These are phyloP conservation scores for Ctena decussata DNA, from an alignment of 2,888 invertebrate species.

Conservation along the genomic window DNA sequence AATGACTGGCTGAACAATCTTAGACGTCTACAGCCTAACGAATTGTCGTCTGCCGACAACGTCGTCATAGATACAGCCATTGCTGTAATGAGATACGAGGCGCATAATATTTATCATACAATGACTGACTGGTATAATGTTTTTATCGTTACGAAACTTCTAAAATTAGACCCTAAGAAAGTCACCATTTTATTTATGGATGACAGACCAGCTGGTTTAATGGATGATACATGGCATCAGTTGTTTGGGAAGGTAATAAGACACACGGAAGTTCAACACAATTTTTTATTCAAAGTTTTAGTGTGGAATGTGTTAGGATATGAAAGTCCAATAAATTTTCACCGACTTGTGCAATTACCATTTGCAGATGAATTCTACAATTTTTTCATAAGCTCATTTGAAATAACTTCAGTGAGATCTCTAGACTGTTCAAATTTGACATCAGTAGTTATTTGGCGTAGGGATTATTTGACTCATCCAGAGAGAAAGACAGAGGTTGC, in stretches of 20 bases:
- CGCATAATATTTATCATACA: conserved; percentile 65
- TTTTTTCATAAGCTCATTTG: conserved; percentile 49
- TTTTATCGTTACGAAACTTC: conserved; percentile 39
- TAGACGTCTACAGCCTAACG: not conserved
- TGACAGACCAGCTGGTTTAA: conserved; percentile 50
- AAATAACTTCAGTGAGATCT: conserved; percentile 14
- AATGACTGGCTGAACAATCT: conserved; percentile 40
- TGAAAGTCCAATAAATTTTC: conserved; percentile 64
- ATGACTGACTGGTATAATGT: conserved; percentile 65
- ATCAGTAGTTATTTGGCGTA: conserved; percentile 48
- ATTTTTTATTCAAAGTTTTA: conserved; percentile 37
- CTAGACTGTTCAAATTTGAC: conserved; percentile 44
- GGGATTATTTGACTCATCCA: conserved; percentile 59
- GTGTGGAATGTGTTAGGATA: conserved; percentile 65
- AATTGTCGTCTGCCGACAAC: not conserved
- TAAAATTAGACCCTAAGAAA: conserved; percentile 36
- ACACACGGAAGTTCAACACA: conserved; percentile 24
- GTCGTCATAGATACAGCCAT: conserved; percentile 20
- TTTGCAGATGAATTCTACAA: conserved; percentile 43
- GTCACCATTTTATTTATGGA: conserved; percentile 54
- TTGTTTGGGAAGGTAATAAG: conserved; percentile 48
- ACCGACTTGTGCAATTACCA: conserved; percentile 31
- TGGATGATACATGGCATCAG: conserved; percentile 55
- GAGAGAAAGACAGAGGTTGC: conserved; percentile 34
- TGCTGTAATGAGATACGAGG: conserved; percentile 55